A percentile compares a stretch with the other conserved stretches of the same genome.
Evolutionary conservation across 2,888 invertebrate species (phyloP).

Genomic region (Aphidoletes aphidimyza): DNA sequence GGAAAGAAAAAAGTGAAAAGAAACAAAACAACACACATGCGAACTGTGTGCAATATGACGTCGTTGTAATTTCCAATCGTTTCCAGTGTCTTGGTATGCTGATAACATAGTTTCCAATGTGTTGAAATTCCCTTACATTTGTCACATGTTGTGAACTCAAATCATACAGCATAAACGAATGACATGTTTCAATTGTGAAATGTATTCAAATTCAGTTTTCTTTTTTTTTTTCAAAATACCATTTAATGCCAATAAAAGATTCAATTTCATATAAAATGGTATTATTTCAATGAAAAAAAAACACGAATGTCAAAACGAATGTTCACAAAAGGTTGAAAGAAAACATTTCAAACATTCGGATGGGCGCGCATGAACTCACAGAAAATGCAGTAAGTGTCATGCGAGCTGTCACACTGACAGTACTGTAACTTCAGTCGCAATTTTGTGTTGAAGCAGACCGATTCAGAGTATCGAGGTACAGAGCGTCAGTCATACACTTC

Average conservation of each 20-base stretch:
- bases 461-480: slow-evolving; percentile 6
- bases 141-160: slow-evolving; percentile 24
- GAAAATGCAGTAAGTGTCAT: background rate
- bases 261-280: too few relatives aligned
- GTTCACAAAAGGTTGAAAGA: background rate
- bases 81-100: background rate
- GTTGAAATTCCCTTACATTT: background rate
- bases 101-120: slow-evolving; percentile 22
- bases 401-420: slow-evolving; percentile 7
- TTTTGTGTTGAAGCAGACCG: background rate
- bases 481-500: slow-evolving; percentile 27
- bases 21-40: background rate
- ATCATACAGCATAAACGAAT: background rate
- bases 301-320: background rate
- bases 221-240: too few relatives aligned
- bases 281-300: background rate
- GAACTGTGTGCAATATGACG: slow-evolving; percentile 33
- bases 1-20: background rate
- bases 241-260: too few relatives aligned
- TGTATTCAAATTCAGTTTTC: background rate
- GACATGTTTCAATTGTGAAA: slow-evolving; percentile 26
- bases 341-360: background rate
- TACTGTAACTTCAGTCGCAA: background rate
- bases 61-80: background rate
- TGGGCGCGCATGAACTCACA: background rate